These are phyloP conservation scores for Halcyon leucocephala DNA, from an alignment of 2,797 vertebrate species.

Conservation along the genomic window DNA sequence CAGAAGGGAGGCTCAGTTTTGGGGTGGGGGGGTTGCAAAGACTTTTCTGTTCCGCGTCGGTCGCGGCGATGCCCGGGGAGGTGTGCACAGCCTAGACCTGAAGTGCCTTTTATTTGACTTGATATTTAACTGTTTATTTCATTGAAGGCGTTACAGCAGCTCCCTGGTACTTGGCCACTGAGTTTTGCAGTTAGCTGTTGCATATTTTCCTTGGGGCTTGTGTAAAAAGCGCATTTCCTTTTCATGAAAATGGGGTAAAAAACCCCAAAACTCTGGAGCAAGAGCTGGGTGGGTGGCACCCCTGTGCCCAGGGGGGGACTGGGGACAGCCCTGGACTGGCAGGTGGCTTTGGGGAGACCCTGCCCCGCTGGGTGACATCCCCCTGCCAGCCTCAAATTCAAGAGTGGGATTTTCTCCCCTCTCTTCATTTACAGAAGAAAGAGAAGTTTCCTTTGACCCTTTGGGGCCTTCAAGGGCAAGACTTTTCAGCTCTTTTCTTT, in stretches of 20 bases:
- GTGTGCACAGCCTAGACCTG: not conserved
- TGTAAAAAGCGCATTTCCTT: not conserved
- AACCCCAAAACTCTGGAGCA: not conserved
- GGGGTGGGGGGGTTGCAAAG: not conserved
- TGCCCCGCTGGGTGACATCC: not conserved
- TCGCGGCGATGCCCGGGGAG: not conserved
- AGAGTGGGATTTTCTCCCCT: not conserved
- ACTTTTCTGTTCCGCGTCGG: not conserved
- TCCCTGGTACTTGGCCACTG: accelerated
- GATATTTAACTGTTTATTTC: not conserved
- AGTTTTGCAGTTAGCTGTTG: constrained; percentile 8
- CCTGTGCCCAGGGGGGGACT: not conserved
- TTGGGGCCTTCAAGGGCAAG: constrained; percentile 55
- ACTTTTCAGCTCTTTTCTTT: constrained; percentile 51
- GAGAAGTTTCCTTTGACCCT: constrained; percentile 52
- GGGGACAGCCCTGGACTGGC: not conserved
- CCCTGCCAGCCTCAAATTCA: constrained; percentile 2
- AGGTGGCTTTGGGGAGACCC: not conserved
- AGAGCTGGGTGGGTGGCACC: not conserved
- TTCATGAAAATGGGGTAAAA: not conserved
- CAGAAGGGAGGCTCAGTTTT: not conserved
- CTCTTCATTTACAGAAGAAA: constrained; percentile 66
- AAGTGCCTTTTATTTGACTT: not conserved
- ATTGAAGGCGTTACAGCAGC: not conserved
- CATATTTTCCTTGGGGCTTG: not conserved